Base-by-base conservation (phyloP, 2,113 vertebrate genomes). In the Microtus ochrogaster region DNA sequence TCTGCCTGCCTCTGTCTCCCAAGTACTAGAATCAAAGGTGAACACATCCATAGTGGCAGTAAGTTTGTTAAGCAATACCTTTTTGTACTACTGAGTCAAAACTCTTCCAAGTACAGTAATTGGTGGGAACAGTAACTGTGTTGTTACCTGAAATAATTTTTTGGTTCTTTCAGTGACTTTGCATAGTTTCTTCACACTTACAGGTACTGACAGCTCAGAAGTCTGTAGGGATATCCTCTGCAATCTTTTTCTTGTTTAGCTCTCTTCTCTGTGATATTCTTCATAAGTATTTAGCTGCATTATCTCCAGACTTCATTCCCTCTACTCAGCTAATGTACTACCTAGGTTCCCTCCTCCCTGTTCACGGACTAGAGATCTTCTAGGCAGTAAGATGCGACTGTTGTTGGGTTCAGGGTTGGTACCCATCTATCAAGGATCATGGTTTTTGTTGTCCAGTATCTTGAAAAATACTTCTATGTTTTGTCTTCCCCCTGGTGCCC, bases 61-160 rank as follows among this genome's bases (percentile, higher is more conserved):
- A 55, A 19, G 89, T 94, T 86, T 96, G 30, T 79, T 89, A 95
- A 28, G 33, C 22, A 90, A 63, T 92, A 74, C 82, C 96, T 92
- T 86, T 70, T 96, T 39, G 14, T 11, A 78, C 4, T 61, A 3
- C 58, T 88, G 49, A 96, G 58, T 68, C 85, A 94, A 10, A 97
- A 95, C 41, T 24, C 79, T 73, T 94, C 33, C 36, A n/a, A 92
- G 52, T 92, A 89, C 19, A 61, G 21, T 91, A 33, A 9, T 14
- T 91, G 10, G 13, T 96, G 89, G 11, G 4, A 92, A 79, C 49
- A 81, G 77, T 13, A 91, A 36, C 49, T 94, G 0, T 93, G 41
- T 52, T 93, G 36, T 82, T 96, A 24, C 41, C 41, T 94, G 36
- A 94, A 91, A 76, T 70, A 16, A 65, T 72, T 70, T 94, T 79